phyloP scores from a whole-genome alignment of 2,888 invertebrate genomes.

The Diarsia rubi region DNA sequence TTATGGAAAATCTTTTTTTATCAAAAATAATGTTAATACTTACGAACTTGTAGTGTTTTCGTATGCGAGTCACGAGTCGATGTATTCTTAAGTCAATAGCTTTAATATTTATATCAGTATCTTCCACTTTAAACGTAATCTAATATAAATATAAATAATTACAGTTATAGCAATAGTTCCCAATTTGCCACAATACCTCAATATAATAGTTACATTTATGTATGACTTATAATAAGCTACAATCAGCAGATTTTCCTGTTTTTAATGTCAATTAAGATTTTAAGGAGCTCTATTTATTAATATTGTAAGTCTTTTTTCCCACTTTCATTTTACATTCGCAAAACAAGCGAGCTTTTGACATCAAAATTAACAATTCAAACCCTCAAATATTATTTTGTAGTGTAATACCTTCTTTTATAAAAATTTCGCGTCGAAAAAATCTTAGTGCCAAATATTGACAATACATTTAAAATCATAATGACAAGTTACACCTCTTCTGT shows the following conservation, averaged over 20 bases:
- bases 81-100: slow-evolving; percentile 87
- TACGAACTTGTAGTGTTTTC: slow-evolving; percentile 49
- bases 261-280: slow-evolving; percentile 65
- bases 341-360: slow-evolving; percentile 36
- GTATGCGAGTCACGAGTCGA: slow-evolving; percentile 73
- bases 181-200: slow-evolving; percentile 89
- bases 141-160: slow-evolving; percentile 76
- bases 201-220: slow-evolving; percentile 82
- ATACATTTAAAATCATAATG: slow-evolving; percentile 62
- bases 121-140: slow-evolving; percentile 86
- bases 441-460: slow-evolving; percentile 68
- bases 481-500: slow-evolving; percentile 56
- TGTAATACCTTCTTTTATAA: slow-evolving; percentile 43
- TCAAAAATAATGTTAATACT: slow-evolving; percentile 57
- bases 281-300: slow-evolving; percentile 62
- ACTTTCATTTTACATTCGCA: slow-evolving; percentile 37
- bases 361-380: slow-evolving; percentile 47
- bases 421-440: slow-evolving; percentile 58
- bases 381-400: slow-evolving; percentile 37
- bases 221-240: slow-evolving; percentile 74
- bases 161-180: slow-evolving; percentile 87
- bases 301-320: slow-evolving; percentile 57
- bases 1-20: slow-evolving; percentile 66
- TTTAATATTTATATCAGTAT: slow-evolving; percentile 89
- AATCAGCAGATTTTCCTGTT: slow-evolving; percentile 73